Percentiles rank a stretch among this genome's conserved stretches.
phyloP scores from a whole-genome alignment of 92 coral and sea anemone genomes.

The Porites cylindrica region DNA sequence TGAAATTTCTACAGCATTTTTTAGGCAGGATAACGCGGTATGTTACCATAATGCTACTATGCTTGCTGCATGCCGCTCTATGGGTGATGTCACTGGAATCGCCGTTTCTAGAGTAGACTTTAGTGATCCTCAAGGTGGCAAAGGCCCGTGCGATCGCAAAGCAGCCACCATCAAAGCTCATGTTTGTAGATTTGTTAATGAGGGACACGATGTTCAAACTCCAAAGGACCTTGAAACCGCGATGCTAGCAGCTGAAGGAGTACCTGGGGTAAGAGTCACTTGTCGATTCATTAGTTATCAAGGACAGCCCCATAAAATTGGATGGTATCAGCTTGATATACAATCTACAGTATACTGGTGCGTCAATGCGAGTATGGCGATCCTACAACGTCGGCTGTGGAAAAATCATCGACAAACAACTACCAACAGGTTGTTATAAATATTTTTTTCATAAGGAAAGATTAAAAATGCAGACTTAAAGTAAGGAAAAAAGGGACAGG shows the following conservation, averaged over 20 bases:
- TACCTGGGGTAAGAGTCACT: conserved; percentile 65
- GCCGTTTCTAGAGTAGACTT: conserved; percentile 67
- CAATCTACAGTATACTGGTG: conserved; percentile 57
- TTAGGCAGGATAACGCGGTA: conserved; percentile 59
- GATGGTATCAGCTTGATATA: conserved; percentile 59
- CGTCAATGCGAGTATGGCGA: conserved; percentile 60
- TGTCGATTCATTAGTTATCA: conserved; percentile 10
- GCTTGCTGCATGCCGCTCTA: conserved; percentile 5
- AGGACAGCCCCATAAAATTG: conserved; percentile 47
- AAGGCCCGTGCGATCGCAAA: conserved; percentile 76
- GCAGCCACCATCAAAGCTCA: conserved; percentile 75
- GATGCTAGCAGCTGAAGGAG: conserved; percentile 69
- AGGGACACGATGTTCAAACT: conserved; percentile 74
- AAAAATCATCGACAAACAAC: conserved; percentile 57
- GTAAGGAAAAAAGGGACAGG: too few relatives aligned
- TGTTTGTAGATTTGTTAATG: conserved; percentile 58
- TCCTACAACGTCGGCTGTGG: conserved; percentile 72
- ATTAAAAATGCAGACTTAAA: too few relatives aligned
- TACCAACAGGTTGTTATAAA: conserved; percentile 39
- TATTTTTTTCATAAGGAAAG: conserved; percentile 28
- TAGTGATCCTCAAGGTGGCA: conserved; percentile 84
- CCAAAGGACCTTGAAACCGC: conserved; percentile 66
- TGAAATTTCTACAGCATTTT: conserved; percentile 27
- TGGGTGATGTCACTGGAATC: conserved; percentile 46
- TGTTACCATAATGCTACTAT: conserved; percentile 46